Evolutionary conservation across 2,113 vertebrate species (phyloP).

Genomic region (Microcebus lehilahytsara): DNA sequence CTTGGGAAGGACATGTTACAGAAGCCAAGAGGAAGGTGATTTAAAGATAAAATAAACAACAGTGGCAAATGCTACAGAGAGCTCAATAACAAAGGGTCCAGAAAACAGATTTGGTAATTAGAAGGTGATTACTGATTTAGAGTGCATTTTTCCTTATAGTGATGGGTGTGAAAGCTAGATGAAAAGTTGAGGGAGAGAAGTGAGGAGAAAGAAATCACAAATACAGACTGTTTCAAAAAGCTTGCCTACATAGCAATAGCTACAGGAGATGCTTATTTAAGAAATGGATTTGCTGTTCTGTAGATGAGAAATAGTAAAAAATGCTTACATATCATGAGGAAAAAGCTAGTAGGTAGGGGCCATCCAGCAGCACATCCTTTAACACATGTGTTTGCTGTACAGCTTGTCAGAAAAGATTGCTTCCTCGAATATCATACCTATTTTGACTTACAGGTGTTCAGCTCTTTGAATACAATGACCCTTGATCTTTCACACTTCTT

Average conservation of each 20-base stretch:
- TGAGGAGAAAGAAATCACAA: conserved; percentile 13
- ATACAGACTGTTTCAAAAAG: neutral
- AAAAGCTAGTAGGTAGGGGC: neutral
- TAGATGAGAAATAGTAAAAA: neutral
- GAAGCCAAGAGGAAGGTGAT: neutral
- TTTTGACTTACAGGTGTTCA: conserved; percentile 27
- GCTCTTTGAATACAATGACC: neutral
- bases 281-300: neutral
- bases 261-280: conserved; percentile 1
- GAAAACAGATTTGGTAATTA: conserved; percentile 5
- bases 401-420: neutral
- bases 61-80: neutral
- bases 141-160: neutral
- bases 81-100: neutral
- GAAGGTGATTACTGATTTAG: neutral
- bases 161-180: neutral
- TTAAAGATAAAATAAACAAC: conserved; percentile 32
- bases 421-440: neutral
- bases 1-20: neutral
- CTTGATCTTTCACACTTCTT: neutral
- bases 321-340: neutral
- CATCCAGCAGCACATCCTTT: neutral
- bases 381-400: neutral
- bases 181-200: neutral
- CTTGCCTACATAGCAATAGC: neutral